Conservation (phyloP, 2,113 vertebrate genomes). For the Dasyurus viverrinus region DNA sequence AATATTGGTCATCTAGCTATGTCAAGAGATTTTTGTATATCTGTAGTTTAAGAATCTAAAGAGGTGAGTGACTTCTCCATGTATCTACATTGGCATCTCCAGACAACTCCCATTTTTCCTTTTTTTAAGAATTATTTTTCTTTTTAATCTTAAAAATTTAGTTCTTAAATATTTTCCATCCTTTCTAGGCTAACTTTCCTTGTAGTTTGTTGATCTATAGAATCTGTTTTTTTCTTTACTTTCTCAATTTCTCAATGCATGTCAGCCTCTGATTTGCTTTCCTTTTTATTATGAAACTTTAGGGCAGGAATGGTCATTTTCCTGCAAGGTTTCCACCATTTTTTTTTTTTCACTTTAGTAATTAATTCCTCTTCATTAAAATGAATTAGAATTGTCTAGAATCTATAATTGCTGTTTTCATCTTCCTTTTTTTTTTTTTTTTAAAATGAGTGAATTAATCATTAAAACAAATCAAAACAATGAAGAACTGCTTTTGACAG, state of each 20-base stretch:
- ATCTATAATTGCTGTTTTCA: not conserved
- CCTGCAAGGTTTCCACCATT: not conserved
- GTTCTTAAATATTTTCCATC: not conserved
- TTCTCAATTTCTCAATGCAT: not conserved
- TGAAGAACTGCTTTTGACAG: not conserved
- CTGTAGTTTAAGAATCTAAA: not conserved
- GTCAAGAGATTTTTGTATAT: not conserved
- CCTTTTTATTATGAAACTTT: not conserved
- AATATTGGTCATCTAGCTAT: not conserved
- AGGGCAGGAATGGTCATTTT: not conserved
- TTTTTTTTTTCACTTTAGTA: not conserved
- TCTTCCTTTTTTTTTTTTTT: not conserved
- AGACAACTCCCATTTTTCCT: not conserved
- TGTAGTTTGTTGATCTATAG: not conserved
- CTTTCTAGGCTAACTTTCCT: not conserved
- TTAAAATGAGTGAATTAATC: not conserved
- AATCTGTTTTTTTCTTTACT: not conserved
- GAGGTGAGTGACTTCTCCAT: not conserved
- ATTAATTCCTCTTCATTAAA: not conserved
- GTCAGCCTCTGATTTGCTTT: not conserved
- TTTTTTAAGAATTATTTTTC: not conserved
- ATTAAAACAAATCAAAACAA: not conserved
- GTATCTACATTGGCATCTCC: not conserved
- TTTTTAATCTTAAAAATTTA: not conserved
- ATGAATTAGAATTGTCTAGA: not conserved